These are phyloP conservation scores for Neosalanx taihuensis DNA, from an alignment of 2,797 vertebrate species.

Conservation along the genomic window DNA sequence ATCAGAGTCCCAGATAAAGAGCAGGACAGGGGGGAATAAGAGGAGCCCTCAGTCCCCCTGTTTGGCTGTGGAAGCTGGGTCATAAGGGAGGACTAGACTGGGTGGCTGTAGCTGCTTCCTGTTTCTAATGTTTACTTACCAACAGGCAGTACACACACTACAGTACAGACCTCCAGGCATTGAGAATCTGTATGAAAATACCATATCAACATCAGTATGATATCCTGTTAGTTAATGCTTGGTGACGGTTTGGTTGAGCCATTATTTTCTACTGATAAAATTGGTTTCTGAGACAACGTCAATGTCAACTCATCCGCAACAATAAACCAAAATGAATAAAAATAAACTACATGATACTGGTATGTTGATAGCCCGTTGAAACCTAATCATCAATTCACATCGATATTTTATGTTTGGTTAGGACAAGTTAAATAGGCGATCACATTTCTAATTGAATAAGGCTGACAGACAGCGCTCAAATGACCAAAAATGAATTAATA, in stretches of 20 bases:
- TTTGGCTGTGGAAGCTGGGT: conserved; percentile 18
- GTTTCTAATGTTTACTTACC: neutral
- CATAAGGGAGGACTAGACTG: conserved; percentile 18
- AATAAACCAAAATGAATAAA: no score
- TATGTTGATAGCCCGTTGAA: no score
- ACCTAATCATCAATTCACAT: no score
- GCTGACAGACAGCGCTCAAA: neutral
- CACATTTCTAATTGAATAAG: neutral
- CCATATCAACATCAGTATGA: no score
- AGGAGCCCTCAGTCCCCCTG: no score
- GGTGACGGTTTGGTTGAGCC: no score
- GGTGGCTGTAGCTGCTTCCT: neutral
- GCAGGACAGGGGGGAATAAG: neutral
- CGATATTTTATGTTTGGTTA: no score
- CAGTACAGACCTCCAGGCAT: neutral
- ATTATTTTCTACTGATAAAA: no score
- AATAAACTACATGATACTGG: no score
- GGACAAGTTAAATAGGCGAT: neutral
- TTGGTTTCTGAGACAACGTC: no score
- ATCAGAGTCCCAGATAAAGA: neutral
- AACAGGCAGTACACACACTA: neutral
- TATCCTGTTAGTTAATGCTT: no score
- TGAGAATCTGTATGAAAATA: neutral
- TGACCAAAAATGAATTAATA: neutral
- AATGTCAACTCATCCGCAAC: no score